Conservation (phyloP, 1,140 invertebrate species). For the Sitodiplosis mosellana region DNA sequence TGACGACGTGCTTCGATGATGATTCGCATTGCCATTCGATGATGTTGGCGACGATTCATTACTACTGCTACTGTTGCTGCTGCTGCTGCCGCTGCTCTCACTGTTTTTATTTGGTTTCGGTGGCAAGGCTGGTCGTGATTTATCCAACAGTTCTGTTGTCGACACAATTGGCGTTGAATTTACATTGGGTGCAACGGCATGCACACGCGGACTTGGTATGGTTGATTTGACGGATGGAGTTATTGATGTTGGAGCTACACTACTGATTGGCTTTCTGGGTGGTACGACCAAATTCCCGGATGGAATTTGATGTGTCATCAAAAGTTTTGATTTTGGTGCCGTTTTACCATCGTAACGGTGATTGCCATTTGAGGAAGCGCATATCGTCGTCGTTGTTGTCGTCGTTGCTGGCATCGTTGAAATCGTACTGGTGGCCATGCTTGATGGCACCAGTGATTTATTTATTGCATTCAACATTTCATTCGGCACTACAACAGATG, state of each 20-base stretch:
- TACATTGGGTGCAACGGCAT: slow-evolving; percentile 22
- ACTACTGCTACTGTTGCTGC: slow-evolving; percentile 15
- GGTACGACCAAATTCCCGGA: slow-evolving; percentile 18
- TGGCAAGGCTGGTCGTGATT: slow-evolving; percentile 45
- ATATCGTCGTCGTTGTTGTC: slow-evolving; percentile 5
- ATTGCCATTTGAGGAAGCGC: slow-evolving; percentile 8
- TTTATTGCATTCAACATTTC: slow-evolving; percentile 43
- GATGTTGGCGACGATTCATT: slow-evolving; percentile 16
- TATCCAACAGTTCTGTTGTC: slow-evolving; percentile 25
- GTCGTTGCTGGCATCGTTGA: no score
- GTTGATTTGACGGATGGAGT: slow-evolving; percentile 49
- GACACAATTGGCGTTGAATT: slow-evolving; percentile 22
- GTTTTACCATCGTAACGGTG: slow-evolving; percentile 5
- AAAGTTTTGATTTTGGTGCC: slow-evolving; percentile 15
- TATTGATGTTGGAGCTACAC: slow-evolving; percentile 56
- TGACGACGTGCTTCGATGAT: not conserved
- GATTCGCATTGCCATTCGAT: slow-evolving; percentile 13
- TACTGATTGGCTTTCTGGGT: slow-evolving; percentile 56
- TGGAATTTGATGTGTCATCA: slow-evolving; percentile 10
- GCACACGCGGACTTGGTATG: slow-evolving; percentile 32
- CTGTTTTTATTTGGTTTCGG: slow-evolving; percentile 39
- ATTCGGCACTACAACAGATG: slow-evolving; percentile 44
- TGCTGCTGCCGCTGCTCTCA: slow-evolving; percentile 16
- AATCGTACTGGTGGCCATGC: slow-evolving; percentile 6
- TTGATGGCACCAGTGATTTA: slow-evolving; percentile 26